A percentile compares a stretch with the other conserved stretches of the same genome.
Evolutionary conservation across 2,113 vertebrate species (phyloP).

Genomic region (Coptodon rendalli): DNA sequence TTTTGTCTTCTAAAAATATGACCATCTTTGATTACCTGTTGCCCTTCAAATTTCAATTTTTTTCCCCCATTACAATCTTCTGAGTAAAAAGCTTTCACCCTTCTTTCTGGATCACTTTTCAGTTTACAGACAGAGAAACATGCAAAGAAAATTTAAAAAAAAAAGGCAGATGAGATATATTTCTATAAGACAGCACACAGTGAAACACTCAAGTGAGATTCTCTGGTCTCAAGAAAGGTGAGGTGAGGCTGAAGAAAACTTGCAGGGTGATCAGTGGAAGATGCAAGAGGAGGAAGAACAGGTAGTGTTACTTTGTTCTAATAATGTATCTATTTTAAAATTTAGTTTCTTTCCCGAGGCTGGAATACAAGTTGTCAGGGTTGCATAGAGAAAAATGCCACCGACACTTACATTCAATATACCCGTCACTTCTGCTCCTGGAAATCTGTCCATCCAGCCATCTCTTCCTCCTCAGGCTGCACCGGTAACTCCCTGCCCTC

Average conservation of each 20-base stretch:
- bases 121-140: slow-evolving; percentile 34
- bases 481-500: background rate
- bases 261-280: slow-evolving; percentile 22
- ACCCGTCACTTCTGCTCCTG: background rate
- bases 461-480: slow-evolving; percentile 1
- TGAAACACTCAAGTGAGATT: slow-evolving; percentile 39
- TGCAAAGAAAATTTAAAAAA: background rate
- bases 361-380: slow-evolving; percentile 45
- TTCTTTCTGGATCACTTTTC: slow-evolving; percentile 29
- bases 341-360: slow-evolving; percentile 5
- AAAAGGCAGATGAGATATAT: slow-evolving; percentile 17
- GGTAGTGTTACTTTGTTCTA: slow-evolving; percentile 41
- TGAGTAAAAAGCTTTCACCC: slow-evolving; percentile 36
- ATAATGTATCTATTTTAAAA: background rate
- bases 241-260: slow-evolving; percentile 21
- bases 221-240: slow-evolving; percentile 27
- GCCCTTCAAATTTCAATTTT: slow-evolving; percentile 3
- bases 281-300: slow-evolving; percentile 32
- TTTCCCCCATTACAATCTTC: slow-evolving; percentile 34
- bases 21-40: slow-evolving; percentile 51
- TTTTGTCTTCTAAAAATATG: slow-evolving; percentile 65
- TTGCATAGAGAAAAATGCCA: slow-evolving; percentile 54
- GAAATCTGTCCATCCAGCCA: background rate
- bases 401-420: slow-evolving; percentile 45
- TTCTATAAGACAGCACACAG: slow-evolving; percentile 53